phyloP scores from a whole-genome alignment of 2,888 invertebrate species.

The Auanema sp. region DNA sequence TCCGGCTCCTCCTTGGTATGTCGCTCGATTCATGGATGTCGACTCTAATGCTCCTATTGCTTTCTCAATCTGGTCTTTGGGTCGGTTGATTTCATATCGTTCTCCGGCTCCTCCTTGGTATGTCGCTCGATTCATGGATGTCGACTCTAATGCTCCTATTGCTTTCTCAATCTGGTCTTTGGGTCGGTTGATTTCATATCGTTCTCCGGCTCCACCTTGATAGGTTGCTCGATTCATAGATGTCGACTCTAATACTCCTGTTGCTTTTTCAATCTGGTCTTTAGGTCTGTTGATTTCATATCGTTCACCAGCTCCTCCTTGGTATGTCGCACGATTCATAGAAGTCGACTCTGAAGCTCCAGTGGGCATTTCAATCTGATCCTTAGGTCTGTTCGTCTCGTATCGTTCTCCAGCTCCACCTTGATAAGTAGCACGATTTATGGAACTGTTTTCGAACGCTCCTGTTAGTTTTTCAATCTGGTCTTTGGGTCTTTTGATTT shows the following conservation, averaged over 20 bases:
- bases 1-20: too few relatives aligned
- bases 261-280: constrained; percentile 9
- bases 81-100: background rate
- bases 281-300: constrained; percentile 4
- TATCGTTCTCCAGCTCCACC: constrained; percentile 10
- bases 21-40: constrained; percentile 5
- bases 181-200: constrained; percentile 1
- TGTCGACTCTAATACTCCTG: background rate
- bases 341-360: constrained; percentile 2
- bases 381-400: constrained; percentile 5
- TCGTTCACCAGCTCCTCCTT: constrained; percentile 6
- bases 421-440: background rate
- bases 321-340: background rate
- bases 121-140: background rate
- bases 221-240: background rate
- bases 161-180: constrained; percentile 3
- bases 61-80: constrained; percentile 3
- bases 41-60: background rate
- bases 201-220: constrained; percentile 5
- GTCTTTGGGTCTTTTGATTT: constrained; percentile 8
- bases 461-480: constrained; percentile 6
- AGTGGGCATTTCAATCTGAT: constrained; percentile 7
- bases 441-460: background rate
- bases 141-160: background rate
- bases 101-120: constrained; percentile 9